phyloP scores from a whole-genome alignment of 2,888 invertebrate species.

The Tachystola acroxantha region DNA sequence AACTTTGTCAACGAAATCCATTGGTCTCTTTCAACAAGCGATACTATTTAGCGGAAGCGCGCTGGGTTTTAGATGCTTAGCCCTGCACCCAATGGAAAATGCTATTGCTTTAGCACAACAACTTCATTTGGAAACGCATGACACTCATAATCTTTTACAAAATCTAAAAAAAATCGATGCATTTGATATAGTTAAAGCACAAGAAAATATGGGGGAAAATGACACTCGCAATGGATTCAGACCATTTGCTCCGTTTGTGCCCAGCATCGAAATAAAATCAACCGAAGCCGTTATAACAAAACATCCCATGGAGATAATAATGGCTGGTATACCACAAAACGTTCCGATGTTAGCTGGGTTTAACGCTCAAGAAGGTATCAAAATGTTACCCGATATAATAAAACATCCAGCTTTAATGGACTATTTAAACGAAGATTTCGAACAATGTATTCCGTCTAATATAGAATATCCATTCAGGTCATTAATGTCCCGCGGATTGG shows the following conservation, averaged over 20 bases:
- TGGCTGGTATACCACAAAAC: conserved; percentile 36
- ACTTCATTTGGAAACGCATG: conserved; percentile 13
- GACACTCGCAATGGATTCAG: conserved; percentile 19
- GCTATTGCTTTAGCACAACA: conserved; percentile 20
- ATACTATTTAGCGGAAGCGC: conserved; percentile 29
- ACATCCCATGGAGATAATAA: conserved; percentile 35
- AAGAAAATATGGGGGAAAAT: conserved; percentile 17
- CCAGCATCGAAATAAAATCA: conserved; percentile 41
- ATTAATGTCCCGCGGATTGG: conserved; percentile 17
- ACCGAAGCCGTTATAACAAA: conserved; percentile 37
- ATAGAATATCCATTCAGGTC: conserved; percentile 27
- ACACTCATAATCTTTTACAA: conserved; percentile 15
- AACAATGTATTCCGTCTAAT: conserved; percentile 28
- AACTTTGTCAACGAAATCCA: conserved; percentile 30
- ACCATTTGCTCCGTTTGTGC: conserved; percentile 33
- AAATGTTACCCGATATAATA: conserved; percentile 16
- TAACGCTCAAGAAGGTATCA: conserved; percentile 44
- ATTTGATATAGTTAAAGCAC: conserved; percentile 25
- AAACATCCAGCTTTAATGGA: conserved; percentile 12
- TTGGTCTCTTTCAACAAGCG: conserved; percentile 26
- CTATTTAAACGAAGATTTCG: conserved; percentile 21
- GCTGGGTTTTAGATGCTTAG: conserved; percentile 23
- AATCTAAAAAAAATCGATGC: conserved; percentile 17
- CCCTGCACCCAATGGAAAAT: conserved; percentile 19
- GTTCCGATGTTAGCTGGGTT: conserved; percentile 49